Conservation (phyloP, 2,113 vertebrate genomes). For the Pelvicachromis taeniatus region DNA sequence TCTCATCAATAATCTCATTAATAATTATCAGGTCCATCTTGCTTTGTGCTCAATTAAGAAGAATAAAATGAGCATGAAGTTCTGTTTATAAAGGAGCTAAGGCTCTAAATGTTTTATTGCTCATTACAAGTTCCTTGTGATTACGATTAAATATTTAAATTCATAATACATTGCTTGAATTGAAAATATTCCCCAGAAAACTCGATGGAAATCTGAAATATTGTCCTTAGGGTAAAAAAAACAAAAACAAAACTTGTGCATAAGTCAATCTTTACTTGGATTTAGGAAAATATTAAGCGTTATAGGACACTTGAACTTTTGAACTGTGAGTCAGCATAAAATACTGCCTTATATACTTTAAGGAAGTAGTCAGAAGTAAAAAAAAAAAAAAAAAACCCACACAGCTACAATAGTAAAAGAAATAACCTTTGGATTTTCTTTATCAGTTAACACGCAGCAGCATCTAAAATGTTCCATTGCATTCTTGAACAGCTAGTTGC, state of each 20-base stretch:
- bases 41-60: neutral
- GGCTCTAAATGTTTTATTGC: neutral
- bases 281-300: neutral
- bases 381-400: neutral
- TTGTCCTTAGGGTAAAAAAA: neutral
- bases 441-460: neutral
- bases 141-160: slow-evolving; percentile 11
- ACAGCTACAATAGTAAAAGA: neutral
- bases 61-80: neutral
- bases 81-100: neutral
- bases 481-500: neutral
- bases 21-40: neutral
- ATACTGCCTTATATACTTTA: neutral
- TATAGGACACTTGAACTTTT: neutral
- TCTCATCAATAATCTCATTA: neutral
- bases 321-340: slow-evolving; percentile 1
- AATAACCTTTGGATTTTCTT: neutral
- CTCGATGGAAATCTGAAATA: neutral
- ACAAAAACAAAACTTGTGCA: neutral
- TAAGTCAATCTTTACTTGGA: neutral
- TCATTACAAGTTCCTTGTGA: neutral
- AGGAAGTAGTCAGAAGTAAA: neutral
- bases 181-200: neutral
- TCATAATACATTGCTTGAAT: neutral
- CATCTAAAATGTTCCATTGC: neutral